These are phyloP conservation scores for Megalonaias nervosa DNA, from an alignment of 1,140 invertebrate species.

Conservation along the genomic window DNA sequence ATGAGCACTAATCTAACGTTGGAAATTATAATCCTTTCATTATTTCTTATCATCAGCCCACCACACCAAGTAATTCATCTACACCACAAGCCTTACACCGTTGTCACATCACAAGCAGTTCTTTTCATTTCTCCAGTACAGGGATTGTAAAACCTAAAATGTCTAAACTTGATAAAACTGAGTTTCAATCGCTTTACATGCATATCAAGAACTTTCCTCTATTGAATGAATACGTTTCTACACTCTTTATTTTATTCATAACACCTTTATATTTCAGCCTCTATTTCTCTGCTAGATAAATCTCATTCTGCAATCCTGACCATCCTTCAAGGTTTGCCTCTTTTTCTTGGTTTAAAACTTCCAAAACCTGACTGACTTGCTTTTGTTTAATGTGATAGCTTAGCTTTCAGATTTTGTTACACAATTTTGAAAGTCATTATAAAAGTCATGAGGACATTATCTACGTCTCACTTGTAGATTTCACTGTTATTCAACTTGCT, in stretches of 20 bases:
- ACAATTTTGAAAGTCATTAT: background rate
- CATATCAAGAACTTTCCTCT: background rate
- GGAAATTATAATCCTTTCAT: background rate
- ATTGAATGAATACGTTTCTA: background rate
- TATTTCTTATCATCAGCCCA: background rate
- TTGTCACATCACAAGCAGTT: background rate
- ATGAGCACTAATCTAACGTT: background rate
- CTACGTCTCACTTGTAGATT: too few relatives aligned
- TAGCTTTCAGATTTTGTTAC: slow-evolving; percentile 5
- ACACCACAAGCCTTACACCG: background rate
- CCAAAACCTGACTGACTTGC: background rate
- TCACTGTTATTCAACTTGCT: too few relatives aligned
- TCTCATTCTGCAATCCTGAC: background rate
- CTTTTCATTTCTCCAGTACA: background rate
- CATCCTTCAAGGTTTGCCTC: slow-evolving; percentile 1
- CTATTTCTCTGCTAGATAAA: background rate
- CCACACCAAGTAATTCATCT: background rate
- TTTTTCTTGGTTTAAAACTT: background rate
- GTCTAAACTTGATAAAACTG: background rate
- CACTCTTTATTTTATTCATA: background rate
- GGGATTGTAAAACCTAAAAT: background rate
- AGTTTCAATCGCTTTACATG: background rate
- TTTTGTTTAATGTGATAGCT: background rate
- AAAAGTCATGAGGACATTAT: too few relatives aligned
- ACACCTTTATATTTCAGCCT: background rate